Evolutionary conservation across 2,797 vertebrate genomes (phyloP).

Genomic region (Glossophaga mutica): DNA sequence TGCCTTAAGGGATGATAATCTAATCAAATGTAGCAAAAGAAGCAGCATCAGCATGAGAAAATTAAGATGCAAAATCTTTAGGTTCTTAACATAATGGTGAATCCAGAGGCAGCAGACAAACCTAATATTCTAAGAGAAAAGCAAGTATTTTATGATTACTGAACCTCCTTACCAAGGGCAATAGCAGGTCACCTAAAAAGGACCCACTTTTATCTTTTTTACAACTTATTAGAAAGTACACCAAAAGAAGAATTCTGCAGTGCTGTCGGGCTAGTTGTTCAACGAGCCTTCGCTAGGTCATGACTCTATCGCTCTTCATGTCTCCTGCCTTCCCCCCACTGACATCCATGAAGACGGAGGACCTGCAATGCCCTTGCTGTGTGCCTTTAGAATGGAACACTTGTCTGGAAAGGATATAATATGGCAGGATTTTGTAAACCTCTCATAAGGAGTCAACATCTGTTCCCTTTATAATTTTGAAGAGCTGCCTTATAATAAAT

Average conservation of each 20-base stretch:
- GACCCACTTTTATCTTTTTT: neutral
- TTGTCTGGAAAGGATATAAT: neutral
- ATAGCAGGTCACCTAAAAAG: neutral
- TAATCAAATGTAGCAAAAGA: neutral
- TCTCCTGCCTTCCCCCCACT: neutral
- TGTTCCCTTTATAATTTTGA: neutral
- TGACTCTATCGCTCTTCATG: neutral
- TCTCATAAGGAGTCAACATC: neutral
- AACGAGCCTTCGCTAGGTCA: neutral
- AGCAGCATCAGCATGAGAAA: neutral
- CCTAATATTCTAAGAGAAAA: neutral
- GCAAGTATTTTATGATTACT: neutral
- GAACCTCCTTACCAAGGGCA: neutral
- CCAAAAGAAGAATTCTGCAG: neutral
- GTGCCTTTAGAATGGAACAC: neutral
- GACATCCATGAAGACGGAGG: accelerated
- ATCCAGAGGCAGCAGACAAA: neutral
- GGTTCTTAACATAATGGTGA: neutral
- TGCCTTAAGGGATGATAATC: neutral
- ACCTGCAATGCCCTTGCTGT: neutral
- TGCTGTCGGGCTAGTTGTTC: neutral
- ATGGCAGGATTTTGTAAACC: neutral
- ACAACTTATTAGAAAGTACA: neutral
- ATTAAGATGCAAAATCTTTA: neutral
- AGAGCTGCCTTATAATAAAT: neutral